Percentiles rank a stretch among this genome's conserved stretches.
These are phyloP conservation scores for Ptychodera flava DNA, from an alignment of 35 echinoderm and acorn worm genomes.

Conservation along the genomic window DNA sequence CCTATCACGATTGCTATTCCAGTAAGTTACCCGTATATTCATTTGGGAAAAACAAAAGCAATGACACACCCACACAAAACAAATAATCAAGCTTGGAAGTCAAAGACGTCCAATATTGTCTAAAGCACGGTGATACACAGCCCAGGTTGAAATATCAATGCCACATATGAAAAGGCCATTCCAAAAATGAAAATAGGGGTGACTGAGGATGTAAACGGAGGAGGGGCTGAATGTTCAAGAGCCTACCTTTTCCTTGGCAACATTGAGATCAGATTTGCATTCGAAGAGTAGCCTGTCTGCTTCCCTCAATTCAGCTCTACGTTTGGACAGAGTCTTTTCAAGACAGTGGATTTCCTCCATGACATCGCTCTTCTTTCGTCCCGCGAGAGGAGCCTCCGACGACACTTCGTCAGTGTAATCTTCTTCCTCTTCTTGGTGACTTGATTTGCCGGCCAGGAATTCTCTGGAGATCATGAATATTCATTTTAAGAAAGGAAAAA, in stretches of 20 bases:
- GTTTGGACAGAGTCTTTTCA: conserved; percentile 75
- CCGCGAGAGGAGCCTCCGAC: background rate
- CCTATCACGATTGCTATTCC: too few relatives aligned
- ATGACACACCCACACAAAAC: background rate
- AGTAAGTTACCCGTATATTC: background rate
- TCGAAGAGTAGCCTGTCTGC: conserved; percentile 75
- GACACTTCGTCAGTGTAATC: background rate
- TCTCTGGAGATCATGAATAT: background rate
- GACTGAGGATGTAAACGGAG: too few relatives aligned
- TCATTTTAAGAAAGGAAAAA: too few relatives aligned
- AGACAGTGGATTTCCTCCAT: conserved; percentile 71
- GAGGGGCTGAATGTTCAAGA: too few relatives aligned
- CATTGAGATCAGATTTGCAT: conserved; percentile 68
- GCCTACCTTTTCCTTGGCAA: conserved; percentile 66
- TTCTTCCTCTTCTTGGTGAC: conserved; percentile 19
- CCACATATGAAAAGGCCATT: too few relatives aligned
- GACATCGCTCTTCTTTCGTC: conserved; percentile 18
- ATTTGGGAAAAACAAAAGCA: background rate
- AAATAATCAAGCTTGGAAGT: background rate
- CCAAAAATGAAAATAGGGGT: too few relatives aligned
- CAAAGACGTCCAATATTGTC: background rate
- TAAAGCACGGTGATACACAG: too few relatives aligned
- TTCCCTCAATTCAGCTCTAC: conserved; percentile 81
- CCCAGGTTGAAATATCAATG: too few relatives aligned
- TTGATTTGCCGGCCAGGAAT: background rate